Base-by-base conservation (phyloP, 2,797 vertebrate species). In the Chaetophractus vellerosus region DNA sequence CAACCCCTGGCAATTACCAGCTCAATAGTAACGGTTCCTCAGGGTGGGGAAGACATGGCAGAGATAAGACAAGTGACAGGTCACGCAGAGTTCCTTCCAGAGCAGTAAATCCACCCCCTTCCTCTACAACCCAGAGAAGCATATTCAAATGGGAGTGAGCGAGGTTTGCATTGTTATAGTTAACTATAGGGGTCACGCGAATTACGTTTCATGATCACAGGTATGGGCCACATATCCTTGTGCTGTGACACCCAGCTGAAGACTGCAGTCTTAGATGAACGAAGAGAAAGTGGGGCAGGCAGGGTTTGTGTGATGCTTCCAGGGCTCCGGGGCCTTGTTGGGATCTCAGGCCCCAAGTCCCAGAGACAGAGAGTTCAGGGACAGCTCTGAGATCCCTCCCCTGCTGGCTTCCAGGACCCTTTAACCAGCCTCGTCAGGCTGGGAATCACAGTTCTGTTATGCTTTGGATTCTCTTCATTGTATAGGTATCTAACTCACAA, bases 91-190 rank as follows among this genome's bases (percentile, higher is more conserved):
- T 64, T 69, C 33, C 38, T 93, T 55, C 69, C 26, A 41, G 52
- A 72, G 9, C 8, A 59, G 10, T 33, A 75, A 74, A 80, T 33
- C 16, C 28, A 76, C 33, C n/a, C 55, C 28, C 55, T 0, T 82
- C 59, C 76, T 55, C 38, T 21, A 36, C 14, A n/a, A 64, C 41
- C 84, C 19, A 21, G 9, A 24, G 75, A 57, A 38, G 41, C 23
- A 14, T 45, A 48, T 36, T 87, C 23, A 74, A 92, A 85, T 69
- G n/a, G 64, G 80, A 93, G 38, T 61, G 50, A 74, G 48, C 28
- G 68, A 95, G 69, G 78, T 18, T 57, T 61, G 21, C 23, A 55
- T 64, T 91, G 18, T 91, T 75, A 36, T n/a, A 84, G 76, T 94
- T 68, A 91, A 80, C 50, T 87, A 55, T n/a, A 33, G 8, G 38